Base-by-base conservation (phyloP, 1,140 invertebrate genomes). In the Littorina saxatilis region DNA sequence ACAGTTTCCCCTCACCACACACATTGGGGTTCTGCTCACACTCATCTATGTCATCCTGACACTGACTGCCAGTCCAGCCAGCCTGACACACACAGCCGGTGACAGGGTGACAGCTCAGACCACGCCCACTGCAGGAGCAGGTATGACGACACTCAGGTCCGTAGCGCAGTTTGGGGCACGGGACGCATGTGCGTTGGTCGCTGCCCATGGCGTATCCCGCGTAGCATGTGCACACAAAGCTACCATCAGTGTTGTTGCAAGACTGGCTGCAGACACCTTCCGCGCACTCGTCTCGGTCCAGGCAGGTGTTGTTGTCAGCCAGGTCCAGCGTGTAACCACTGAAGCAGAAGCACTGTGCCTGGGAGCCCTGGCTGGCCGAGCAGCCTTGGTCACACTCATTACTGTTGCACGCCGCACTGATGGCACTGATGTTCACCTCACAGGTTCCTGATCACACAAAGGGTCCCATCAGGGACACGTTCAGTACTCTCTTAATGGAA, bases 1-100 rank as follows among this genome's bases (percentile, higher is more conserved):
- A 68, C 11, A 9, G 7, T 32, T 35, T 4, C 7, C 35, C 63
- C 29, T 32, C 35, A n/a, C n/a, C 13, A 37, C 35, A 40, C 17
- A 55, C 23, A 37, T 72, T 29, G 1, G 80, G 52, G 11, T 0
- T 63, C 27, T 73, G 39, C 9, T 29, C 23, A 75, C 80, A 81
- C 70, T 81, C 80, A 52, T 75, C 73, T 27, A 58, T 23, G 37
- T 81, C 80, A 17, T 47, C 32, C 11, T 80, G 61, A 75, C 85
- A 86, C 9, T 55, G 47, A 1, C 29, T 43, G 0, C 85, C 83
- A 15, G 20, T 63, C 85, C 85, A 86, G 5, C 82, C 82, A 15
- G 11, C 27, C 29, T 72, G 32, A 58, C 85, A 86, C 1, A 79
- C 47, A 52, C 85, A 86, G 0, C 79, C n/a, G n/a, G n/a, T n/a